Evolutionary conservation across 2,113 vertebrate species (phyloP).

Genomic region (Cephalophus harveyi): DNA sequence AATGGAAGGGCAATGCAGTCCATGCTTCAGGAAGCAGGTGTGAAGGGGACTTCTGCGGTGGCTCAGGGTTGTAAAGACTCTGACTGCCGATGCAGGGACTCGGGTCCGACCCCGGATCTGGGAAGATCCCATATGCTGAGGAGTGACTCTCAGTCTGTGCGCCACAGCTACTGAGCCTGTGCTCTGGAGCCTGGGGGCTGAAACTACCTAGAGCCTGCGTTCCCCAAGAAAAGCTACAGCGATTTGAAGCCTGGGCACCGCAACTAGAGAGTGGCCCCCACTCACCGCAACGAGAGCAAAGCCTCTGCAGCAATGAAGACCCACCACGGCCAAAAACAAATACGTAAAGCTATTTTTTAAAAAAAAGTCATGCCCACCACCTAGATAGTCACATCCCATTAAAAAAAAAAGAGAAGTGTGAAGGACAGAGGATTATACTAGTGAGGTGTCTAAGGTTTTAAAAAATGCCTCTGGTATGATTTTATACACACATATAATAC

Average conservation of each 20-base stretch:
- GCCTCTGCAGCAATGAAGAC: not conserved
- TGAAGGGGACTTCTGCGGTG: not conserved
- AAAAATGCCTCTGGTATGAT: not conserved
- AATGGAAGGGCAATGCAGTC: fast-evolving
- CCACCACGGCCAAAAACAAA: not conserved
- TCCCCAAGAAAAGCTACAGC: not conserved
- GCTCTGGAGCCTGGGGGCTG: not conserved
- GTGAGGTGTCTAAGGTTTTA: not conserved
- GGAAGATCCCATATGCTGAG: not conserved
- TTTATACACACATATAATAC: not conserved
- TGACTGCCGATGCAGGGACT: not conserved
- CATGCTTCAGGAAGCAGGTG: not conserved
- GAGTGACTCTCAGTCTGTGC: not conserved
- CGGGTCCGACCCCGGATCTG: not conserved
- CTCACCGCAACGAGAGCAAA: not conserved
- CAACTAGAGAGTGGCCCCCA: not conserved
- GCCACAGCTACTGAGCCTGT: not conserved
- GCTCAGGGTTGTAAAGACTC: not conserved
- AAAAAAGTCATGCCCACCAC: not conserved
- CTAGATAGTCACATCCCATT: not conserved
- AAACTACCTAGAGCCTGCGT: not conserved
- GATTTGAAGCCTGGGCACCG: not conserved
- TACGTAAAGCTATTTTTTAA: not conserved
- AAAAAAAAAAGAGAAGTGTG: not conserved
- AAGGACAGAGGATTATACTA: not conserved